Percentiles rank a stretch among this genome's conserved stretches.
phyloP scores from a whole-genome alignment of 2,113 vertebrate species.

The Eulemur rufifrons region DNA sequence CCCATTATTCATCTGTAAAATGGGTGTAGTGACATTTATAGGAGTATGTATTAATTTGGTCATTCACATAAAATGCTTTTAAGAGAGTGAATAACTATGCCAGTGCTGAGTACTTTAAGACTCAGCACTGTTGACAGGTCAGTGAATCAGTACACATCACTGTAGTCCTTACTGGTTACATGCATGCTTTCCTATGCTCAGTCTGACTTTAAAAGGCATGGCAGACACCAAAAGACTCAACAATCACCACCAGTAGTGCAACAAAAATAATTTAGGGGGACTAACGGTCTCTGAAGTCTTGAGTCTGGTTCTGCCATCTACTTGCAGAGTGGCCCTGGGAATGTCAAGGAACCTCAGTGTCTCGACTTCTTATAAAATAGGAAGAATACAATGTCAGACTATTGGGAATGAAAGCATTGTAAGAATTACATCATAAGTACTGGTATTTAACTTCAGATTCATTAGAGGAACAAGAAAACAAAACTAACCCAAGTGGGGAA shows the following conservation, averaged over 20 bases:
- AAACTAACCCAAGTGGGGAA: neutral
- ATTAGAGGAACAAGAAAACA: neutral
- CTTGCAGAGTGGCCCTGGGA: neutral
- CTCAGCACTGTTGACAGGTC: neutral
- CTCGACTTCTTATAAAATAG: neutral
- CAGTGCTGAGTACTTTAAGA: neutral
- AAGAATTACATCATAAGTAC: neutral
- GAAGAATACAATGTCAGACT: neutral
- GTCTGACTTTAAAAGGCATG: neutral
- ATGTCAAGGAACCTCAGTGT: neutral
- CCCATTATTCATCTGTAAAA: constrained; percentile 56
- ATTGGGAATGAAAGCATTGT: neutral
- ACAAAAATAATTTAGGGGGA: neutral
- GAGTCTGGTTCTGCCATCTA: neutral
- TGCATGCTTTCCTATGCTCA: neutral
- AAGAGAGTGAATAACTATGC: constrained; percentile 6
- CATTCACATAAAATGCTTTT: constrained; percentile 4
- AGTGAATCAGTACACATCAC: neutral
- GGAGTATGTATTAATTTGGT: constrained; percentile 26
- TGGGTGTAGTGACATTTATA: constrained; percentile 24
- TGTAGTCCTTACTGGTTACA: neutral
- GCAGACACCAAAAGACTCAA: neutral
- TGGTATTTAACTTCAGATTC: neutral
- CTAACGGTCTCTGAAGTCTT: neutral
- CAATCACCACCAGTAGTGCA: neutral